These are phyloP conservation scores for Rotaria sp. DNA, from an alignment of 2,888 invertebrate genomes.

Conservation along the genomic window DNA sequence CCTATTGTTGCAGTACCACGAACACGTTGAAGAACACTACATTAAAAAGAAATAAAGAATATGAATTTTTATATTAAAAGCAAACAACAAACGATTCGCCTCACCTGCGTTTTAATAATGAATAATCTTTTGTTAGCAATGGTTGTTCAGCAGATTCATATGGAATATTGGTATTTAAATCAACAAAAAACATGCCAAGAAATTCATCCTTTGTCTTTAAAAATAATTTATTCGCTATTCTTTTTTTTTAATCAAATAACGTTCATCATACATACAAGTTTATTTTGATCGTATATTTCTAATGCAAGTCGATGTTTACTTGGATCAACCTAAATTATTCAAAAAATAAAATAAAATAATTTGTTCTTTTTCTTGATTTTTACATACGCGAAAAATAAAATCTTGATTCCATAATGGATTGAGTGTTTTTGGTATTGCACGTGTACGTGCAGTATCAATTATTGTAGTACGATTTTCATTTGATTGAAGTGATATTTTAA, in stretches of 20 bases:
- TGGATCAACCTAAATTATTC: neutral
- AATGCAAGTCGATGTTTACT: neutral
- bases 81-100: too few relatives aligned
- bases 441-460: conserved; percentile 60
- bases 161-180: neutral
- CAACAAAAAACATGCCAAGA: conserved; percentile 4
- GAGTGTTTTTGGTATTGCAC: conserved; percentile 1
- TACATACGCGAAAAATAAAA: conserved; percentile 5
- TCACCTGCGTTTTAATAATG: neutral
- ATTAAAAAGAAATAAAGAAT: too few relatives aligned
- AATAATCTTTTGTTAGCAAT: neutral
- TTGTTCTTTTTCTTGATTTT: conserved; percentile 67
- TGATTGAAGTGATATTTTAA: conserved; percentile 82
- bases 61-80: neutral
- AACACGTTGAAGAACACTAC: neutral
- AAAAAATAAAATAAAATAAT: neutral
- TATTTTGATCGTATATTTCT: neutral
- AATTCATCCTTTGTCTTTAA: conserved; percentile 7
- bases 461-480: neutral
- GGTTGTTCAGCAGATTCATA: neutral
- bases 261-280: neutral
- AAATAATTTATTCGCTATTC: neutral
- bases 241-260: neutral
- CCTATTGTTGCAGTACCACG: neutral
- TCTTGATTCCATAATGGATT: conserved; percentile 28